Percentiles rank a stretch among this genome's conserved stretches.
Evolutionary conservation across 2,888 invertebrate genomes (phyloP).

Genomic region (Drosophila falleni): DNA sequence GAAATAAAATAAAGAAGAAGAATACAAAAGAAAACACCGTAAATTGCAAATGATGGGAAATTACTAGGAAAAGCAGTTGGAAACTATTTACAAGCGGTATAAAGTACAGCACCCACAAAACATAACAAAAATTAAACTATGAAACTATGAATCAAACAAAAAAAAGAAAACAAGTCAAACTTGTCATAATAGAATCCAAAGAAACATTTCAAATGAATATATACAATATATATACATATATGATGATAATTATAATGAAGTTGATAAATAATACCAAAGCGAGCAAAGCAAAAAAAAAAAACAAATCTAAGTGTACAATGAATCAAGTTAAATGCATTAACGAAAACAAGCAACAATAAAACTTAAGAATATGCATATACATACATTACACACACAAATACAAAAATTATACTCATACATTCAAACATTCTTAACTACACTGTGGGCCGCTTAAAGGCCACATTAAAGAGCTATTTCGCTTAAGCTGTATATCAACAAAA

Average conservation of each 20-base stretch:
- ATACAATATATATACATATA: conserved; percentile 16
- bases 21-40: not conserved
- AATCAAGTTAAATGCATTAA: conserved; percentile 48
- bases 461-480: conserved; percentile 21
- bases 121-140: not conserved
- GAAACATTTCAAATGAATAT: conserved; percentile 55
- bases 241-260: conserved; percentile 12
- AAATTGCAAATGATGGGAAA: conserved; percentile 23
- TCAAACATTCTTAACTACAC: conserved; percentile 28
- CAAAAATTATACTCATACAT: not conserved
- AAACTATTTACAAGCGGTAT: conserved; percentile 57
- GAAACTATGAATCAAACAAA: conserved; percentile 5
- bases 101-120: conserved; percentile 31
- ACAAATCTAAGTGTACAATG: conserved; percentile 47
- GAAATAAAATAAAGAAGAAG: not conserved
- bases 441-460: conserved; percentile 14
- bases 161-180: conserved; percentile 40
- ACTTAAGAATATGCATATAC: conserved; percentile 15
- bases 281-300: conserved; percentile 16
- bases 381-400: not conserved
- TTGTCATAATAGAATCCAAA: conserved; percentile 50
- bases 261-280: conserved; percentile 21
- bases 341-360: conserved; percentile 46
- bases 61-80: conserved; percentile 50
- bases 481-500: conserved; percentile 16